These are phyloP conservation scores for Athalia cordata DNA, from an alignment of 2,888 invertebrate species.

Conservation along the genomic window DNA sequence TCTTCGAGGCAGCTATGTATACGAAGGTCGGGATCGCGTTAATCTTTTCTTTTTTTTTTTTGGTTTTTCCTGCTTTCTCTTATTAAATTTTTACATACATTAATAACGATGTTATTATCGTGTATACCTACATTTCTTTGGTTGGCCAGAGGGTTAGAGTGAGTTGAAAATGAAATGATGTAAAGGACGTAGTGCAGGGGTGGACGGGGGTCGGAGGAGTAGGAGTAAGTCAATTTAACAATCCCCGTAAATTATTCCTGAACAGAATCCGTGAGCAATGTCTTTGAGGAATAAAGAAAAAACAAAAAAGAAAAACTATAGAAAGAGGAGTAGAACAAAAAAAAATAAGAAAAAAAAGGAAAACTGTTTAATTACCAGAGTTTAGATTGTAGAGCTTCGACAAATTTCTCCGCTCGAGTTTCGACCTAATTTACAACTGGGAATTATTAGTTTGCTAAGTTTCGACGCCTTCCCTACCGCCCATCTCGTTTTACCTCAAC, in stretches of 20 bases:
- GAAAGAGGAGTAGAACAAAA: slow-evolving; percentile 49
- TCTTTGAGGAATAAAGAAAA: background rate
- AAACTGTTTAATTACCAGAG: slow-evolving; percentile 44
- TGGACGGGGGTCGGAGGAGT: background rate
- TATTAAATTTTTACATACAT: background rate
- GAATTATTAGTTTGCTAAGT: slow-evolving; percentile 40
- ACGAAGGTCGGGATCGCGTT: background rate
- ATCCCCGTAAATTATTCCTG: slow-evolving; percentile 9
- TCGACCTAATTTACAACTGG: slow-evolving; percentile 42
- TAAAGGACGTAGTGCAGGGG: no score
- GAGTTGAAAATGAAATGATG: no score
- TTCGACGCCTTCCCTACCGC: slow-evolving; percentile 11
- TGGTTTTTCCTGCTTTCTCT: background rate
- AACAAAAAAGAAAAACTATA: slow-evolving; percentile 26
- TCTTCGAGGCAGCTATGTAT: background rate
- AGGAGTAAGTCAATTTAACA: slow-evolving; percentile 8
- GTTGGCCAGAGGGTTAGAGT: no score
- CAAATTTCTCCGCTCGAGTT: slow-evolving; percentile 22
- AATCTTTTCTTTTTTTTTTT: background rate
- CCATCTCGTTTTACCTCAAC: slow-evolving; percentile 20
- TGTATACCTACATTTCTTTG: no score
- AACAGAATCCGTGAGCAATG: background rate
- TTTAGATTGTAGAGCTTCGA: slow-evolving; percentile 23
- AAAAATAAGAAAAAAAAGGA: slow-evolving; percentile 15
- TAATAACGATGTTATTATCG: no score